A percentile compares a stretch with the other conserved stretches of the same genome.
phyloP scores from a whole-genome alignment of 2,888 invertebrate genomes.

The Tiliacea citrago region DNA sequence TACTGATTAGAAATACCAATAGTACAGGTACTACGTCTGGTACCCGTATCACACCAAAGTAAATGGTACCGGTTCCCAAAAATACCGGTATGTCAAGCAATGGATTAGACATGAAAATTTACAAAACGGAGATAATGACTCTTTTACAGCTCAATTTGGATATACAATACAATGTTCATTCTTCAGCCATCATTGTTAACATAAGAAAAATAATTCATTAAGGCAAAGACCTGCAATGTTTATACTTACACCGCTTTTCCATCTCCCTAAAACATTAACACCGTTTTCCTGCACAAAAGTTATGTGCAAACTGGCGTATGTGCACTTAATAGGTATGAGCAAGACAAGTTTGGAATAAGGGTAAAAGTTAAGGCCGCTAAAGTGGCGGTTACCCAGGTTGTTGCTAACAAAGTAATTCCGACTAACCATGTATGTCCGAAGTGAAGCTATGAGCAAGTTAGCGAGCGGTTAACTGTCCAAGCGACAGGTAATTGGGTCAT shows the following conservation, averaged over 20 bases:
- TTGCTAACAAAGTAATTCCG: constrained; percentile 57
- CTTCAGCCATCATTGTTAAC: neutral
- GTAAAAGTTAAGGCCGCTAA: constrained; percentile 50
- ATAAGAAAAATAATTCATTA: constrained; percentile 17
- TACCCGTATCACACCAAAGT: too few species aligned
- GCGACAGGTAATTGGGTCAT: constrained; percentile 49
- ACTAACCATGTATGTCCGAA: constrained; percentile 44
- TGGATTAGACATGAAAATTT: neutral
- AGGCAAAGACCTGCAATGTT: neutral
- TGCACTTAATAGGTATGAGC: constrained; percentile 41
- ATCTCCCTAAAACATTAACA: constrained; percentile 36
- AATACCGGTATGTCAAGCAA: too few species aligned
- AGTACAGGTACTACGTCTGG: too few species aligned
- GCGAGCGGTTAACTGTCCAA: constrained; percentile 45
- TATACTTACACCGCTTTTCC: neutral
- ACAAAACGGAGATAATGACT: neutral
- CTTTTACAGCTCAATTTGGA: neutral
- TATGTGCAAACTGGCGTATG: constrained; percentile 35
- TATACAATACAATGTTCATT: neutral
- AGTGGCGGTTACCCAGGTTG: constrained; percentile 46
- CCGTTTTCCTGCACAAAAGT: constrained; percentile 35
- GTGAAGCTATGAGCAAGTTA: constrained; percentile 63
- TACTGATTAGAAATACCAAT: too few species aligned
- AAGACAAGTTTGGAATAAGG: constrained; percentile 51
- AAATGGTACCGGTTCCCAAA: too few species aligned